Base-by-base conservation (phyloP, 2,888 invertebrate species). In the Sarcophaga variegata region DNA sequence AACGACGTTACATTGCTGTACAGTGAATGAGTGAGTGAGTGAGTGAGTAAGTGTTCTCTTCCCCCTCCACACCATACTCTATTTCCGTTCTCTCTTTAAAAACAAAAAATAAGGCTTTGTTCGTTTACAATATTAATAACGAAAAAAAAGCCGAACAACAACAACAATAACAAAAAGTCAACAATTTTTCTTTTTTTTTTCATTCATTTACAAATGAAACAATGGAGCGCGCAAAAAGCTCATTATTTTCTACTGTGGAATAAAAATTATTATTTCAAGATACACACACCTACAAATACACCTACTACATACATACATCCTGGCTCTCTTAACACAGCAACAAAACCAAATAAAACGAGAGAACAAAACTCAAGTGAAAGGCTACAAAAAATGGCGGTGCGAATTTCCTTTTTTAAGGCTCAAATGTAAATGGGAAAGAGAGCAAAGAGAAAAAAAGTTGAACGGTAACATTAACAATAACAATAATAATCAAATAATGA, bases 311-410 rank as follows among this genome's bases (percentile, higher is more conserved):
- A 45, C 60, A 66, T 37, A 45, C 60, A 66, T n/a, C 49, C 1
- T n/a, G 45, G 63, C 54, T 54, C 54, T 20, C 20, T 20, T n/a
- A 10, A 6, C 47, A 17, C 72, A 45, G 49, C 69, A 79, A 80
- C 78, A 78, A 66, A 71, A 77, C 54, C 77, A 86, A 86, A 54
- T 17, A 49, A 2, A 54, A 54, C 14, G 14, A 54, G 17, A 54
- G 17, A 14, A 54, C 4, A 14, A 83, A 74, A 75, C 79, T 69
- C 80, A 86, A 86, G 14, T 86, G 69, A 81, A 87, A 84, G 70
- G 83, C 72, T 87, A 92, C 90, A 92, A 91, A 91, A 92, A 93
- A 92, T 92, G 92, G 92, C 92, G 92, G 92, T 90, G 92, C 92
- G 92, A 92, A 92, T 90, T 92, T 91, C 90, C 90, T 90, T 90